Percentiles rank a stretch among this genome's conserved stretches.
These are phyloP conservation scores for Sander lucioperca DNA, from an alignment of 2,113 vertebrate species.

Conservation along the genomic window DNA sequence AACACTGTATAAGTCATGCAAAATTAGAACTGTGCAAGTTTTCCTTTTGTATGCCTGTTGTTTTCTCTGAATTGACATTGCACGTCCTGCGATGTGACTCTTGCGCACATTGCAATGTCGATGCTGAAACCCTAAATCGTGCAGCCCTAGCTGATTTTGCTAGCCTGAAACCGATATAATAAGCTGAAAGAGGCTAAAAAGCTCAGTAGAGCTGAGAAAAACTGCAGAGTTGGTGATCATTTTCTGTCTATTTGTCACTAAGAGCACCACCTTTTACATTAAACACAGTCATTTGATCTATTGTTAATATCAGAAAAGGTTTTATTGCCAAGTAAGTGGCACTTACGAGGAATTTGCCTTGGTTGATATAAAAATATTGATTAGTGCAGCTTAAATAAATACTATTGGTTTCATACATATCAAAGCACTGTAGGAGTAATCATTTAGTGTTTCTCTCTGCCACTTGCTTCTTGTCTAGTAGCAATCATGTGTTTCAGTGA, in stretches of 20 bases:
- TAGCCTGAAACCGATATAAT: not conserved
- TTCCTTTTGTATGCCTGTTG: too few relatives aligned
- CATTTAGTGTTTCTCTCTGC: not conserved
- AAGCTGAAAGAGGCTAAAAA: not conserved
- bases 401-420: not conserved
- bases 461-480: not conserved
- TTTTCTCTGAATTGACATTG: too few relatives aligned
- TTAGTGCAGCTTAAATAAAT: not conserved
- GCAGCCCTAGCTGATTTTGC: not conserved
- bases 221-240: not conserved
- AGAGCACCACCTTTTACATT: not conserved
- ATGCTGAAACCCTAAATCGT: too few relatives aligned
- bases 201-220: not conserved
- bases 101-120: too few relatives aligned
- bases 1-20: too few relatives aligned
- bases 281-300: not conserved
- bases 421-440: not conserved
- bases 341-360: too few relatives aligned
- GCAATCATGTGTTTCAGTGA: conserved; percentile 26
- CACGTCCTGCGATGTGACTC: too few relatives aligned
- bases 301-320: not conserved
- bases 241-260: not conserved
- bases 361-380: not conserved
- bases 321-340: too few relatives aligned
- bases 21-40: too few relatives aligned